These are phyloP conservation scores for Synanthedon vespiformis DNA, from an alignment of 2,888 invertebrate genomes.

Conservation along the genomic window DNA sequence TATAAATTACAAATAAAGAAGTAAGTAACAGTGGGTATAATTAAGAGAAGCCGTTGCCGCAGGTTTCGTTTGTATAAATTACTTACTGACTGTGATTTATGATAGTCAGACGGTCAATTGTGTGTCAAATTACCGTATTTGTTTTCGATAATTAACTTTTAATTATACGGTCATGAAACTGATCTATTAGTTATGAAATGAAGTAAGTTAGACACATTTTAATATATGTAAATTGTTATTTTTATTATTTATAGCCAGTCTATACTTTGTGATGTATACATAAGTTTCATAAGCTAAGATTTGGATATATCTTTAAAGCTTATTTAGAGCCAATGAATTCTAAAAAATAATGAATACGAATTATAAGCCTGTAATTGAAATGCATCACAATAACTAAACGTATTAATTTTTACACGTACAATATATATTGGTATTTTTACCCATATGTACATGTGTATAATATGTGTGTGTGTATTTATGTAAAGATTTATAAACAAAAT, in stretches of 20 bases:
- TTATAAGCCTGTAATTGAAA: too few relatives aligned
- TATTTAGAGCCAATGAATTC: too few relatives aligned
- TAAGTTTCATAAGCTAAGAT: too few relatives aligned
- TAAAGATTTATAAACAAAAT: constrained; percentile 3
- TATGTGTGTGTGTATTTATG: neutral
- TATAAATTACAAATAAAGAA: neutral
- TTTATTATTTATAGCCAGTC: constrained; percentile 3
- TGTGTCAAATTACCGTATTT: constrained; percentile 4
- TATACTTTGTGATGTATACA: constrained; percentile 5
- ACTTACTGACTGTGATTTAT: constrained; percentile 10
- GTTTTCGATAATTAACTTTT: constrained; percentile 8
- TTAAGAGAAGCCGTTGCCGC: constrained; percentile 7
- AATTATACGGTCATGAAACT: neutral
- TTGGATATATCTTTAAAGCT: too few relatives aligned
- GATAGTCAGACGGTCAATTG: constrained; percentile 5
- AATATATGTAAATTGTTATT: constrained; percentile 3
- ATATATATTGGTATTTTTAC: too few relatives aligned
- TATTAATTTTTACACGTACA: too few relatives aligned
- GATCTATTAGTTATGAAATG: neutral
- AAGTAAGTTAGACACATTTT: neutral
- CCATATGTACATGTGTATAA: neutral
- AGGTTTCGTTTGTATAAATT: constrained; percentile 6
- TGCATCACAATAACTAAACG: too few relatives aligned
- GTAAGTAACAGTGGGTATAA: constrained; percentile 1
- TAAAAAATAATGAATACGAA: too few relatives aligned